Evolutionary conservation across 2,888 invertebrate genomes (phyloP).

Genomic region (Pyrocoelia pectoralis): DNA sequence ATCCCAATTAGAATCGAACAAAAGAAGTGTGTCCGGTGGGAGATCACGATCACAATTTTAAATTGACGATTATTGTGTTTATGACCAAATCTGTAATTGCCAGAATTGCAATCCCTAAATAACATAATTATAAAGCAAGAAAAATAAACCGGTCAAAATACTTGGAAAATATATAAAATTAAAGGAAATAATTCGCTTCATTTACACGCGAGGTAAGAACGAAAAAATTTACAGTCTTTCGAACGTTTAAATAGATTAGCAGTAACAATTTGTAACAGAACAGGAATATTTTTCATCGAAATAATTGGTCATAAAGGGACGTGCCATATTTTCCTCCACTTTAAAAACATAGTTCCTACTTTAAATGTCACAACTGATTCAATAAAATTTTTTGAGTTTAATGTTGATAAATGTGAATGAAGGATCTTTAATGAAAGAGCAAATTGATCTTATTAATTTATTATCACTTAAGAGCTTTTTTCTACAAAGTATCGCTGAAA

Average conservation of each 20-base stretch:
- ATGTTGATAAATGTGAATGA: too few relatives aligned
- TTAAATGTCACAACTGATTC: too few relatives aligned
- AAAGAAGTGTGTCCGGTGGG: slow-evolving; percentile 4
- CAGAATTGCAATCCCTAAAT: background rate
- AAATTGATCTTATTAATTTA: too few relatives aligned
- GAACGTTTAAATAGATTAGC: background rate
- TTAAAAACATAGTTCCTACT: too few relatives aligned
- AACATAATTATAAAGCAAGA: background rate
- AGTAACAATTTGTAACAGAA: too few relatives aligned
- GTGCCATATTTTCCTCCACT: too few relatives aligned
- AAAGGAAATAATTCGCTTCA: background rate
- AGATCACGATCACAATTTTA: slow-evolving; percentile 6
- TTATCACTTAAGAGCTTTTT: too few relatives aligned
- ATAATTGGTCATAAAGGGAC: too few relatives aligned
- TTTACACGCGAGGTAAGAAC: background rate
- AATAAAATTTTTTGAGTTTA: too few relatives aligned
- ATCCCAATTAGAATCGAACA: background rate
- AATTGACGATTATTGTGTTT: slow-evolving; percentile 9
- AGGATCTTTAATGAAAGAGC: too few relatives aligned
- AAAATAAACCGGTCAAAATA: background rate
- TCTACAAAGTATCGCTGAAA: too few relatives aligned
- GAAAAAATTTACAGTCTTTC: background rate
- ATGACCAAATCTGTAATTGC: background rate
- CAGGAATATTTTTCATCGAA: too few relatives aligned
- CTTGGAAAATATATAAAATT: background rate